phyloP scores from a whole-genome alignment of 2,888 invertebrate species.

The Zygogramma bicolorata region DNA sequence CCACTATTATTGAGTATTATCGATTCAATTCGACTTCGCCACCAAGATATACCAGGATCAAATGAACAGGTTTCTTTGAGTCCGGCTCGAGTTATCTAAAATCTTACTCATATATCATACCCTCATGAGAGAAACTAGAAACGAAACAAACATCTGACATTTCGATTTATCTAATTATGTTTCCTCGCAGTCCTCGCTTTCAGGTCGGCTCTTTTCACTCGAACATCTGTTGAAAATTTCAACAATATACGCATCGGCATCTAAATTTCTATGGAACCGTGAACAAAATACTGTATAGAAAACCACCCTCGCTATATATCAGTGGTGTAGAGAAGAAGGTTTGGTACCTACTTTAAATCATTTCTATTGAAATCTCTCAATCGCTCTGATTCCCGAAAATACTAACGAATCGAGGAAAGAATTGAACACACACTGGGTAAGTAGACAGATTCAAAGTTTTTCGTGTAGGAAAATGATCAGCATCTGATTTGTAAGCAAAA shows the following conservation, averaged over 20 bases:
- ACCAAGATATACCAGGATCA: not conserved
- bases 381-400: too few relatives aligned
- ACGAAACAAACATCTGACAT: constrained; percentile 29
- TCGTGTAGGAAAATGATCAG: too few relatives aligned
- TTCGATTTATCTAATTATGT: constrained; percentile 26
- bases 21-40: not conserved
- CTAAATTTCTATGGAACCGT: constrained; percentile 5
- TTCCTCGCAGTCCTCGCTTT: constrained; percentile 8
- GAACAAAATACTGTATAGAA: constrained; percentile 7
- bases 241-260: constrained; percentile 9
- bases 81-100: not conserved
- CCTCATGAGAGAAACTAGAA: constrained; percentile 2
- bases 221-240: constrained; percentile 18
- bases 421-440: too few relatives aligned
- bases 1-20: too few relatives aligned
- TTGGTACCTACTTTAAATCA: too few relatives aligned
- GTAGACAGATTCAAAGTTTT: too few relatives aligned
- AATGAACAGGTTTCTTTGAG: not conserved
- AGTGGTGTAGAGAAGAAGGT: not conserved
- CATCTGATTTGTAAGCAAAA: too few relatives aligned
- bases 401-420: too few relatives aligned
- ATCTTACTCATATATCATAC: not conserved
- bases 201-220: constrained; percentile 20
- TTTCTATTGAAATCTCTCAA: too few relatives aligned
- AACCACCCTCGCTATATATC: not conserved